Evolutionary conservation across 2,113 vertebrate species (phyloP).

Genomic region (Salvator merianae): DNA sequence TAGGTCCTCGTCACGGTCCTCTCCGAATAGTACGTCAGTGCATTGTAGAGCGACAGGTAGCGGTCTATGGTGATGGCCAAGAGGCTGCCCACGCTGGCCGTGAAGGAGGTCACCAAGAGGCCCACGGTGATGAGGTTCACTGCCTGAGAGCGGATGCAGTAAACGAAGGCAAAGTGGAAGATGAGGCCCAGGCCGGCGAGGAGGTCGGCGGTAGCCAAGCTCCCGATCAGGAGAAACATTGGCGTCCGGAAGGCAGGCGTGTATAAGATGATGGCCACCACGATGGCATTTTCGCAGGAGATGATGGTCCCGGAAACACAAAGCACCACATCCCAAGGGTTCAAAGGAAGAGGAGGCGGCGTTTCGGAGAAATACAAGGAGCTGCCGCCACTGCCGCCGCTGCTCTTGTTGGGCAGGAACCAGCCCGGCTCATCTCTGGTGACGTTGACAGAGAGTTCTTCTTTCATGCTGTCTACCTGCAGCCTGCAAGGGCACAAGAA

Average conservation of each 20-base stretch:
- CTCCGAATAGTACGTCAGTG: conserved; percentile 90
- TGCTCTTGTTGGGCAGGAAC: conserved; percentile 50
- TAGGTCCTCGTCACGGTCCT: conserved; percentile 84
- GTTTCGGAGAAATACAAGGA: conserved; percentile 68
- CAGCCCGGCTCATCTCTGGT: conserved; percentile 52
- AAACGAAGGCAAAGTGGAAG: conserved; percentile 87
- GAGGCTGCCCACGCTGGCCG: conserved; percentile 88
- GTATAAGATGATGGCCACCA: conserved; percentile 88
- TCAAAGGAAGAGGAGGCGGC: conserved; percentile 69
- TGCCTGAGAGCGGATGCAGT: conserved; percentile 77
- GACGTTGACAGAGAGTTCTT: conserved; percentile 40
- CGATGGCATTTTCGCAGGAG: conserved; percentile 87
- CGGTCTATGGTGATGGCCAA: conserved; percentile 92
- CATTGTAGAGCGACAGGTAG: conserved; percentile 90
- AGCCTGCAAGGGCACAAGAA: background rate
- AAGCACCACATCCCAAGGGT: conserved; percentile 87
- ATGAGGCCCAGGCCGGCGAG: conserved; percentile 88
- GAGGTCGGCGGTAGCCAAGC: conserved; percentile 88
- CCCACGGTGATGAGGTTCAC: conserved; percentile 85
- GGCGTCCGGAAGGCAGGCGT: conserved; percentile 85
- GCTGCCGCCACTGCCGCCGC: conserved; percentile 34
- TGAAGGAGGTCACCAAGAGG: conserved; percentile 87
- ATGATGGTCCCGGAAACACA: conserved; percentile 91
- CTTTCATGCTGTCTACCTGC: conserved; percentile 47
- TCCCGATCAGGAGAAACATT: conserved; percentile 89